A percentile compares a stretch with the other conserved stretches of the same genome.
Conservation (phyloP, 2,797 vertebrate genomes). For the Tapirus indicus region DNA sequence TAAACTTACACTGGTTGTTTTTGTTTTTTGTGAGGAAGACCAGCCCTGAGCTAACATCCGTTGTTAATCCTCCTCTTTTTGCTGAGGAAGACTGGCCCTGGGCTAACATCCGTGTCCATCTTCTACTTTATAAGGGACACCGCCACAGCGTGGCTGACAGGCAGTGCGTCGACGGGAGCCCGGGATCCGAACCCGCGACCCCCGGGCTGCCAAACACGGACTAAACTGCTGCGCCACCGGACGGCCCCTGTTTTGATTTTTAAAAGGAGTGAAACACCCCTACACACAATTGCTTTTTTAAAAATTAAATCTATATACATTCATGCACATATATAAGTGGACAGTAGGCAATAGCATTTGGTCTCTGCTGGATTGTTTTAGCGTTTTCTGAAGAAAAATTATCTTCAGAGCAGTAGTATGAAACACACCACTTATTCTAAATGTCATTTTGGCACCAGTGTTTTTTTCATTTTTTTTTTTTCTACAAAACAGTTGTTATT, state of each 20-base stretch:
- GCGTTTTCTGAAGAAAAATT: not conserved
- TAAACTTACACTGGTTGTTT: not conserved
- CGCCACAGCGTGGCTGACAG: too few relatives aligned
- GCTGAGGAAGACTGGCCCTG: too few relatives aligned
- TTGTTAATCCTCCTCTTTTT: too few relatives aligned
- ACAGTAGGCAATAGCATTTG: not conserved
- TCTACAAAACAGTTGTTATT: not conserved
- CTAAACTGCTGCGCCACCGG: too few relatives aligned
- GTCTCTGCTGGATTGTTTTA: not conserved
- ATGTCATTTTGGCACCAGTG: not conserved
- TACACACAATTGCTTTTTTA: not conserved
- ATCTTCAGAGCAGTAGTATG: not conserved
- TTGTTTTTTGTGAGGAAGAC: too few relatives aligned
- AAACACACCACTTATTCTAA: not conserved
- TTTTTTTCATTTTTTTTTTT: not conserved
- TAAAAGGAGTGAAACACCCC: not conserved
- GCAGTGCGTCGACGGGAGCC: too few relatives aligned
- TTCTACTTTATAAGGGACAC: too few relatives aligned
- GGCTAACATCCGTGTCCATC: too few relatives aligned
- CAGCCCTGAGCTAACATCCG: too few relatives aligned
- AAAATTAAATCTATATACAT: not conserved
- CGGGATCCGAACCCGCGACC: too few relatives aligned
- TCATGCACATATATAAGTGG: too few relatives aligned
- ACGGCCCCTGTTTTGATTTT: not conserved
- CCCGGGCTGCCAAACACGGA: too few relatives aligned